Base-by-base conservation (phyloP, 1,140 invertebrate genomes). In the Drosophila mauritiana region DNA sequence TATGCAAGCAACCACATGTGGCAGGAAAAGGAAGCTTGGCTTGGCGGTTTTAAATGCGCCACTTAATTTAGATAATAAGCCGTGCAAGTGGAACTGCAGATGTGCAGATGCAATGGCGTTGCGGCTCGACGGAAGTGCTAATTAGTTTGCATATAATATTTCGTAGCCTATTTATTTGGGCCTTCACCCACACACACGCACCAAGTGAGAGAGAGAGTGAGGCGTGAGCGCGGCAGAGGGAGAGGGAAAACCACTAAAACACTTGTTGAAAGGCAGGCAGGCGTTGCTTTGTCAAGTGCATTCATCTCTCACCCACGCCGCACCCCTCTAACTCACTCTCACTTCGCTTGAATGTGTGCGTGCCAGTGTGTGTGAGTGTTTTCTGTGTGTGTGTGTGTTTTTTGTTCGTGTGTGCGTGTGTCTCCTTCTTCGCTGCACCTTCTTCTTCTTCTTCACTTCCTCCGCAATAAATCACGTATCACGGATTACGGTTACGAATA, bases 21-120 rank as follows among this genome's bases (percentile, higher is more conserved):
- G 40, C 84, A 88, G 83, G 79, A 88, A 88, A 88, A 88, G 83
- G 83, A 88, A 88, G 83, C 73, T 57, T 42, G 34, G 83, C 73
- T 70, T 42, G 34, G 63, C 64, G 51, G 25, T 52, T 55, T 70
- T 20, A 43, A 77, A 78, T 80, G 85, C 77, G 61, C 80, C 85
- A 89, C 84, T 89, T 89, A 89, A 78, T 84, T 89, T 80, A 84
- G 73, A 90, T 89, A 90, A 90, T 89, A 90, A 70, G 67, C 67
- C 57, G 65, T 70, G 64, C 36, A 55, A 68, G 63, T 69, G 65
- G 46, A 68, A 40, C 31, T 68, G 64, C 51, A 61, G 63, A 64
- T 56, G 49, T 52, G 62, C 48, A 62, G 49, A 45, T 54, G 67
- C 75, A 77, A 46, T 68, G 77, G 76, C 76, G 63, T 51, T 63